Evolutionary conservation across 1,140 invertebrate genomes (phyloP).

Genomic region (Aphidius gifuensis): DNA sequence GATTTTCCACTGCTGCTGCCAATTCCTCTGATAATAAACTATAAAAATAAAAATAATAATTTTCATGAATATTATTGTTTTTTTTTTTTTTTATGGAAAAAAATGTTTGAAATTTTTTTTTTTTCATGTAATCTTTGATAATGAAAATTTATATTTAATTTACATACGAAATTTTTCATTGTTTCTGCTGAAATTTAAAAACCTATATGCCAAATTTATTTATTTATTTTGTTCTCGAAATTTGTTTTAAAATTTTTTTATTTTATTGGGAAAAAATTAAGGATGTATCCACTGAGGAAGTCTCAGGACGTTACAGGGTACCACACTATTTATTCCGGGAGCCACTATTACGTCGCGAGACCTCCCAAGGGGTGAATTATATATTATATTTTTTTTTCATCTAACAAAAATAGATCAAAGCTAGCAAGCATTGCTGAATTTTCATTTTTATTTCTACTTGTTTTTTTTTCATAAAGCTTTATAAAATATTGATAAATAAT

Average conservation of each 20-base stretch:
- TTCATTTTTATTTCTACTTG: background rate
- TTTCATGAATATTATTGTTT: too few relatives aligned
- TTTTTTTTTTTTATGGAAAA: background rate
- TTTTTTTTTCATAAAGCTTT: too few relatives aligned
- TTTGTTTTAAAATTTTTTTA: background rate
- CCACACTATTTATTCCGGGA: slow-evolving; percentile 41
- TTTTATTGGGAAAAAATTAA: slow-evolving; percentile 3
- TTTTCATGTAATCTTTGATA: background rate
- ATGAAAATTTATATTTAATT: background rate
- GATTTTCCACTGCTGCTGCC: slow-evolving; percentile 50
- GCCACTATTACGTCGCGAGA: slow-evolving; percentile 50
- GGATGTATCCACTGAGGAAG: slow-evolving; percentile 47
- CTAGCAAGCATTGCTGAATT: background rate
- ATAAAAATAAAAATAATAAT: slow-evolving; percentile 18
- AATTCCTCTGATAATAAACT: slow-evolving; percentile 51
- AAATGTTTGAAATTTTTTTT: slow-evolving; percentile 9
- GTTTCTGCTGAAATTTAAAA: background rate
- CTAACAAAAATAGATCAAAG: background rate
- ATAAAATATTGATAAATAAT: slow-evolving; percentile 11
- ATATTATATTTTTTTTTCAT: slow-evolving; percentile 1
- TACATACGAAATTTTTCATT: background rate
- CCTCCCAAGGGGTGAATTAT: slow-evolving; percentile 47
- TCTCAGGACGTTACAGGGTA: slow-evolving; percentile 52
- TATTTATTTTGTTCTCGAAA: slow-evolving; percentile 1
- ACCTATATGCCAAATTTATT: background rate